phyloP scores from a whole-genome alignment of 2,113 vertebrate species.

The Conger conger region DNA sequence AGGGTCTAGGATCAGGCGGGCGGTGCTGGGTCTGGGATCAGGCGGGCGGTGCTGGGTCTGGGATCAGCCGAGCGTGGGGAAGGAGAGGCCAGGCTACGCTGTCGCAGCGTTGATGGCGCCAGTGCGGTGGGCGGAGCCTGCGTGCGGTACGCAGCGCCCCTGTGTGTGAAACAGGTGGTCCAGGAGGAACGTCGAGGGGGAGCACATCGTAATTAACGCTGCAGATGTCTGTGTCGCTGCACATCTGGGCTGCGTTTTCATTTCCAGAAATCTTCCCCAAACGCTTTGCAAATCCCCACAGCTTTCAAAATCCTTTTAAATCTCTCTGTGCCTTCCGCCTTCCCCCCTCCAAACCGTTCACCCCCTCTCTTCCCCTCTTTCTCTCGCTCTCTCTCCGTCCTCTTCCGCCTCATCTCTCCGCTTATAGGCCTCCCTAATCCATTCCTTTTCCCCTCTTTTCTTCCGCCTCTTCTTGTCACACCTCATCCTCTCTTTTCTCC shows the following conservation, averaged over 20 bases:
- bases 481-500: not conserved
- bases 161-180: slow-evolving; percentile 63
- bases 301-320: slow-evolving; percentile 54
- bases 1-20: too few relatives aligned
- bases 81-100: not conserved
- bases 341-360: not conserved
- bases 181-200: slow-evolving; percentile 12
- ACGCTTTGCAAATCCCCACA: slow-evolving; percentile 58
- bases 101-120: not conserved
- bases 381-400: not conserved
- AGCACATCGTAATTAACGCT: slow-evolving; percentile 70
- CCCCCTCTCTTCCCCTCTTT: slow-evolving; percentile 1
- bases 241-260: slow-evolving; percentile 65
- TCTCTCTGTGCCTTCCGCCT: slow-evolving; percentile 43
- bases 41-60: slow-evolving; percentile 55
- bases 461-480: not conserved
- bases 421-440: not conserved
- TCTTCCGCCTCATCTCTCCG: not conserved
- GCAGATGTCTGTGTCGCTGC: slow-evolving; percentile 64
- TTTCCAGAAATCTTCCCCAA: slow-evolving; percentile 68
- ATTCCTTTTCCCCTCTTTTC: not conserved
- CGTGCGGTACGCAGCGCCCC: slow-evolving; percentile 58
- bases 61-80: slow-evolving; percentile 57
- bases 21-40: too few relatives aligned
- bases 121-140: slow-evolving; percentile 47